Conservation (phyloP, 37 sponge, comb jelly and placozoan genomes). For the Geodia barretti region DNA sequence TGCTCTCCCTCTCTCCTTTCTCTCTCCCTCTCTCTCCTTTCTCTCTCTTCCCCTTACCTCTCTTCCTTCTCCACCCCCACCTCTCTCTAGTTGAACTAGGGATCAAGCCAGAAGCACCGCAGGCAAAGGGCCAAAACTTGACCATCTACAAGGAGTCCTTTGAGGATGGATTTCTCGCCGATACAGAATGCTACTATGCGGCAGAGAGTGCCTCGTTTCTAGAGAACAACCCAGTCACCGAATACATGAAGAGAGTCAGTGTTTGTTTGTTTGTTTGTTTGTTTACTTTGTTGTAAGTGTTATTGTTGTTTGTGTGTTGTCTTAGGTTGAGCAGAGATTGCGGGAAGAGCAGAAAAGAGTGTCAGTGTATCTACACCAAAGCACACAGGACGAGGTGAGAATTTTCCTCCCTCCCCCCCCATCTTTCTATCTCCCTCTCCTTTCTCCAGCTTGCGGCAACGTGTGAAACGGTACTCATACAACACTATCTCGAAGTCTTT, state of each 20-base stretch:
- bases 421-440: neutral
- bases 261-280: neutral
- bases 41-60: too few species aligned
- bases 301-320: neutral
- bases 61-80: neutral
- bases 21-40: neutral
- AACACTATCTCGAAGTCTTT: conserved; percentile 87
- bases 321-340: conserved; percentile 81
- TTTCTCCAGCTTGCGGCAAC: conserved; percentile 64
- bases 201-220: conserved; percentile 88
- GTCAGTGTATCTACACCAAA: conserved; percentile 90
- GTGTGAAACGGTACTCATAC: conserved; percentile 87
- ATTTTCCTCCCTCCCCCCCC: neutral
- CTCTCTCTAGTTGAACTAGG: conserved; percentile 85
- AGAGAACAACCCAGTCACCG: conserved; percentile 92
- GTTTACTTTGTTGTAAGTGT: neutral
- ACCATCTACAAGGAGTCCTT: conserved; percentile 83
- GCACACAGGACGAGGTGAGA: conserved; percentile 83
- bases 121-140: conserved; percentile 72
- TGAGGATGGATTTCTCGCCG: conserved; percentile 82
- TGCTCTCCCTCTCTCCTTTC: too few species aligned
- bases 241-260: conserved; percentile 87
- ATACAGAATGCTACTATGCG: conserved; percentile 89
- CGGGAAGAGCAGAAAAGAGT: conserved; percentile 91
- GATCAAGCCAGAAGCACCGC: conserved; percentile 62